Evolutionary conservation across 1,140 invertebrate species (phyloP).

Genomic region (Drosophila erecta): DNA sequence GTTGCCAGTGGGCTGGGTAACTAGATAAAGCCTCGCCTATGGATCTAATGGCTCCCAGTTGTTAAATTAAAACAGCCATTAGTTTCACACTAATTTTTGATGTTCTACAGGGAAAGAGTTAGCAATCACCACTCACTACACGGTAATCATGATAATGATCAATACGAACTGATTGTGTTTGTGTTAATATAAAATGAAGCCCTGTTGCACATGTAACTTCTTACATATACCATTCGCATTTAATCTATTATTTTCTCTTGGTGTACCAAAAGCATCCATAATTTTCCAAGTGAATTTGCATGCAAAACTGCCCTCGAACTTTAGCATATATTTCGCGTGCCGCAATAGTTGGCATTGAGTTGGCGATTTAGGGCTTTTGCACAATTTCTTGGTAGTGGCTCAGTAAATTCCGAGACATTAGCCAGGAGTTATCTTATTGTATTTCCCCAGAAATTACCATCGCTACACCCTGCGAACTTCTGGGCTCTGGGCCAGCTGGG

Average conservation of each 20-base stretch:
- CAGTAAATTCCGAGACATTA: constrained; percentile 13
- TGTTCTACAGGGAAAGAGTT: neutral
- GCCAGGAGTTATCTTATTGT: constrained; percentile 5
- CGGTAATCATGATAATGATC: neutral
- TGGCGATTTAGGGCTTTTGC: neutral
- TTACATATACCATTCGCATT: too few species aligned
- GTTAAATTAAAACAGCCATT: neutral
- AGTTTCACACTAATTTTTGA: neutral
- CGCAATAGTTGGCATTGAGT: neutral
- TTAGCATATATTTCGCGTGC: neutral
- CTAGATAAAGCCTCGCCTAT: too few species aligned
- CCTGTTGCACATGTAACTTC: too few species aligned
- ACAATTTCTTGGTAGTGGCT: neutral
- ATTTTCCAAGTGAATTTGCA: neutral
- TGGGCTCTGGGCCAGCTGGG: constrained; percentile 8
- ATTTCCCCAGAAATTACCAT: neutral
- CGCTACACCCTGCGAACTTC: neutral
- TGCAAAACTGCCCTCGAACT: neutral
- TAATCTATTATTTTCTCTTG: too few species aligned
- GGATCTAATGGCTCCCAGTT: neutral
- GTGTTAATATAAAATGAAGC: too few species aligned
- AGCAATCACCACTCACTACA: neutral
- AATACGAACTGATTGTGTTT: too few species aligned
- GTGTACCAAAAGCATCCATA: neutral
- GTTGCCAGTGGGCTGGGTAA: neutral